These are phyloP conservation scores for Polypterus senegalus DNA, from an alignment of 2,113 vertebrate species.

Conservation along the genomic window DNA sequence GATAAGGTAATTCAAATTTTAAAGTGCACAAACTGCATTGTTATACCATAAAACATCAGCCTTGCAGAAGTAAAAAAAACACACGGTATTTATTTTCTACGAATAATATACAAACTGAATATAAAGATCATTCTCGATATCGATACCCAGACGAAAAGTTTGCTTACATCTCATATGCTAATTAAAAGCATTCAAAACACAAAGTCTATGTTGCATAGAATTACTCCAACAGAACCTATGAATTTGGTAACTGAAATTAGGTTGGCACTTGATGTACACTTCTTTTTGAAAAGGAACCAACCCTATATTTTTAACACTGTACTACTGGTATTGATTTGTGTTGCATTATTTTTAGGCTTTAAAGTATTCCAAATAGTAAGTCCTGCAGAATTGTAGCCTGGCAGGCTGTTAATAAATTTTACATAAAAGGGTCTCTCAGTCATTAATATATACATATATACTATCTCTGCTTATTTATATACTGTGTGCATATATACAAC, in stretches of 20 bases:
- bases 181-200: conserved; percentile 58
- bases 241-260: conserved; percentile 47
- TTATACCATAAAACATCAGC: conserved; percentile 40
- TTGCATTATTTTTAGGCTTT: too few species aligned
- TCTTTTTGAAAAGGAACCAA: conserved; percentile 23
- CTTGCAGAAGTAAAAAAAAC: conserved; percentile 50
- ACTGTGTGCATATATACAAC: too few species aligned
- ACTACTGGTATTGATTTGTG: neutral
- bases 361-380: too few species aligned
- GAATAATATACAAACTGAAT: conserved; percentile 59
- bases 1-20: conserved; percentile 28
- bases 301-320: conserved; percentile 16
- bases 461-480: too few species aligned
- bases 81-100: conserved; percentile 25
- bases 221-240: conserved; percentile 67
- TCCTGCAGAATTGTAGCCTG: too few species aligned
- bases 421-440: too few species aligned
- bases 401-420: too few species aligned
- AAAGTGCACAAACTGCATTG: conserved; percentile 53
- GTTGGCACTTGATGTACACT: conserved; percentile 64
- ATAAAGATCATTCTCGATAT: conserved; percentile 28
- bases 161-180: conserved; percentile 39
- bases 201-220: conserved; percentile 88
- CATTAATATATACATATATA: too few species aligned
- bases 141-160: conserved; percentile 44